phyloP scores from a whole-genome alignment of 1,140 invertebrate genomes.

The Drosophila watanabei region DNA sequence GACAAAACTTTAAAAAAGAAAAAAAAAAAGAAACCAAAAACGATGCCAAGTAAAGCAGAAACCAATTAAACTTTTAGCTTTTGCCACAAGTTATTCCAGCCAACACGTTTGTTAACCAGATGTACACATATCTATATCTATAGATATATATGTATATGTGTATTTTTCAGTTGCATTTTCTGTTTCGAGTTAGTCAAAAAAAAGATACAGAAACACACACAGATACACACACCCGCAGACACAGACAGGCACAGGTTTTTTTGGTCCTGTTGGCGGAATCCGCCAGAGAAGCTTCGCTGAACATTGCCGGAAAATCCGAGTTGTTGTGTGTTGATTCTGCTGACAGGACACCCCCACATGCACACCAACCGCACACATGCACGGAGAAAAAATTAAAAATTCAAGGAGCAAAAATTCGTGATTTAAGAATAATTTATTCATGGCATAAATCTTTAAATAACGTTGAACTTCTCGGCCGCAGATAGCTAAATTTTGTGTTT shows the following conservation, averaged over 20 bases:
- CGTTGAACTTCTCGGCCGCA: slow-evolving; percentile 1
- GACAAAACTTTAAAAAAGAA: slow-evolving; percentile 21
- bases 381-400: slow-evolving; percentile 21
- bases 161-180: slow-evolving; percentile 53
- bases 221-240: slow-evolving; percentile 36
- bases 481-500: background rate
- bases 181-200: slow-evolving; percentile 45
- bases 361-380: slow-evolving; percentile 22
- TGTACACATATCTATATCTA: slow-evolving; percentile 13
- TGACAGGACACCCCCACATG: slow-evolving; percentile 51
- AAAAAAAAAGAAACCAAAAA: slow-evolving; percentile 35
- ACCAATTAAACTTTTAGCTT: slow-evolving; percentile 73
- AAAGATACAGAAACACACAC: slow-evolving; percentile 32
- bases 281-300: slow-evolving; percentile 40
- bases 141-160: slow-evolving; percentile 12
- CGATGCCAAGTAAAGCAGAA: slow-evolving; percentile 64
- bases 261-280: slow-evolving; percentile 37
- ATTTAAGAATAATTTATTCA: slow-evolving; percentile 21
- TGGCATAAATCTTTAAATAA: slow-evolving; percentile 21
- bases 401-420: slow-evolving; percentile 16
- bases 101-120: slow-evolving; percentile 53
- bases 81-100: slow-evolving; percentile 66
- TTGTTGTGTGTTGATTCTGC: slow-evolving; percentile 70
- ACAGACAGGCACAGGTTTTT: slow-evolving; percentile 33
- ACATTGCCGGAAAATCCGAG: slow-evolving; percentile 48